phyloP scores from a whole-genome alignment of 2,113 vertebrate species.

The Protobothrops mucrosquamatus region DNA sequence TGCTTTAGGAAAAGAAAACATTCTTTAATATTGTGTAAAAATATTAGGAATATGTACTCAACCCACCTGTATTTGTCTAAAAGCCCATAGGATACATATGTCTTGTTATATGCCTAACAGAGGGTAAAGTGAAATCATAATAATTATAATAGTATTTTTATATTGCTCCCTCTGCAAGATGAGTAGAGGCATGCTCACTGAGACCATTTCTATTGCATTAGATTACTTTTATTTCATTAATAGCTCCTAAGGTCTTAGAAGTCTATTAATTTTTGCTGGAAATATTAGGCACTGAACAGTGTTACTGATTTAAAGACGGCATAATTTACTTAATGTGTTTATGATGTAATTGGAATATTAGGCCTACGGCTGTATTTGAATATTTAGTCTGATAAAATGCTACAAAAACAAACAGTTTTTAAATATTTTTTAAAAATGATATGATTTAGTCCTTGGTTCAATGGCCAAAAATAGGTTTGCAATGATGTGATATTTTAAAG shows the following conservation, averaged over 20 bases:
- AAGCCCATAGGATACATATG: not conserved
- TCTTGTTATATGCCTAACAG: not conserved
- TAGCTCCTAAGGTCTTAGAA: not conserved
- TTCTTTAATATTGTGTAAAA: not conserved
- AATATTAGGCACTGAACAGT: not conserved
- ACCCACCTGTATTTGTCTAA: not conserved
- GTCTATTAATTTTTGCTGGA: not conserved
- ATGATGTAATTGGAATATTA: not conserved
- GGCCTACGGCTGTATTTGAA: not conserved
- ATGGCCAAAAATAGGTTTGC: not conserved
- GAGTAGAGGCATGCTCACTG: not conserved
- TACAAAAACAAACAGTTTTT: not conserved
- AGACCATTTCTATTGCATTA: not conserved
- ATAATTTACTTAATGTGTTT: not conserved
- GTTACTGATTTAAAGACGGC: not conserved
- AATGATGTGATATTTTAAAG: not conserved
- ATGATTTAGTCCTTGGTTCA: not conserved
- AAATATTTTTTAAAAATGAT: not conserved
- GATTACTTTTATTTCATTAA: not conserved
- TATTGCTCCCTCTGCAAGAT: not conserved
- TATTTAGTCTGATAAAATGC: not conserved
- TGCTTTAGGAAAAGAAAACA: slow-evolving; percentile 3
- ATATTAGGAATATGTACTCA: not conserved
- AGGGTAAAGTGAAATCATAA: not conserved
- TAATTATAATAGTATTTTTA: not conserved